Evolutionary conservation across 2,888 invertebrate genomes (phyloP).

Genomic region (Nephrotoma appendiculata): DNA sequence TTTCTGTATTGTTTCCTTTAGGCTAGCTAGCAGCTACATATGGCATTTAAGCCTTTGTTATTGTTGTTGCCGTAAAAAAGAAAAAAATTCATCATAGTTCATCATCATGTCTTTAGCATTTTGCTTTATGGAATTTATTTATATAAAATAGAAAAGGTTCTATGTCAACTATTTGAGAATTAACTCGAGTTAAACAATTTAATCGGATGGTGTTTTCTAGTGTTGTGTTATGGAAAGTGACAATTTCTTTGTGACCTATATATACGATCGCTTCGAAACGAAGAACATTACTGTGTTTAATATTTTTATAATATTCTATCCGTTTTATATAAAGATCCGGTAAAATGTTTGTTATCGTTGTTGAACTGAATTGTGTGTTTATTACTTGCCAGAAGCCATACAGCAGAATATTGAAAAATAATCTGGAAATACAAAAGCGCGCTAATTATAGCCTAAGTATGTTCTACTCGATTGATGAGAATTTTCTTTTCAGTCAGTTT

Average conservation of each 20-base stretch:
- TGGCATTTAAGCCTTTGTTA: background rate
- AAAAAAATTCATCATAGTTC: background rate
- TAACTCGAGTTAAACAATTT: background rate
- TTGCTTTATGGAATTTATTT: background rate
- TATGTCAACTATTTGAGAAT: background rate
- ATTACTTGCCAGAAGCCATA: no score
- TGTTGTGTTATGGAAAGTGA: background rate
- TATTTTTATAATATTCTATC: no score
- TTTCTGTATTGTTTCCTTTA: background rate
- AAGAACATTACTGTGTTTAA: background rate
- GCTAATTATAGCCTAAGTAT: no score
- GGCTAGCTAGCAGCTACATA: background rate
- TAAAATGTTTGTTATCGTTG: no score
- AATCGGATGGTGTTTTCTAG: background rate
- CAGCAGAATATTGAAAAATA: no score
- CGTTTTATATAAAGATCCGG: no score
- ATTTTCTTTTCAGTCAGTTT: no score
- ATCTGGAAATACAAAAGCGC: no score
- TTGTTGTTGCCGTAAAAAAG: background rate
- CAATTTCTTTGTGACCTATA: background rate
- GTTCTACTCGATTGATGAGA: no score
- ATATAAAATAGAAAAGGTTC: background rate
- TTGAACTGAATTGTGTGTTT: no score
- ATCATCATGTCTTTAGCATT: background rate
- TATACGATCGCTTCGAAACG: background rate